phyloP scores from a whole-genome alignment of 1,140 invertebrate genomes.

The Brachionus manjavacas region DNA sequence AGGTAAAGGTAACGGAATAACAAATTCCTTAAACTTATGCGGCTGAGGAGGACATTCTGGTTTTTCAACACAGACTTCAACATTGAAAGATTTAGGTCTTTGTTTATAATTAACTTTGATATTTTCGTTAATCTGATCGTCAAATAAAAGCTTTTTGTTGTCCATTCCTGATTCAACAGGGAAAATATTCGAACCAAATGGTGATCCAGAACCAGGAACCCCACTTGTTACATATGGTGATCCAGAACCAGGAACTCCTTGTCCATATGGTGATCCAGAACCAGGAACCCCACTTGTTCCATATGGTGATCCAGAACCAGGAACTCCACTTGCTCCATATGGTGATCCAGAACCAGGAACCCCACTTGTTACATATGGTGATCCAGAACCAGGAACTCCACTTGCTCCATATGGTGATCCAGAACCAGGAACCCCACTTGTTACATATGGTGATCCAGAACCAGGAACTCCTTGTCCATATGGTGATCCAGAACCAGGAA shows the following conservation, averaged over 20 bases:
- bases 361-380: background rate
- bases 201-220: background rate
- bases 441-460: background rate
- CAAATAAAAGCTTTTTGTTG: background rate
- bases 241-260: background rate
- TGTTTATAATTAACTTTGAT: background rate
- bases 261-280: background rate
- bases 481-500: background rate
- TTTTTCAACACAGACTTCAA: conserved; percentile 12
- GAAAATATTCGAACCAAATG: background rate
- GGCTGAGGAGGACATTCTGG: background rate
- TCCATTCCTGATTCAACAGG: too few relatives aligned
- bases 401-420: background rate
- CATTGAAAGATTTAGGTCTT: background rate
- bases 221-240: background rate
- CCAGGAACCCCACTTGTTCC: background rate
- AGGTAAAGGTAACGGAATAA: conserved; percentile 18
- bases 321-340: background rate
- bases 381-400: background rate
- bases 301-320: background rate
- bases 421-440: background rate
- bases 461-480: background rate
- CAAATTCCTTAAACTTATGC: background rate
- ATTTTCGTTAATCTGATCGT: background rate
- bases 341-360: background rate